phyloP scores from a whole-genome alignment of 2,888 invertebrate genomes.

The Orchesellides sinensis region DNA sequence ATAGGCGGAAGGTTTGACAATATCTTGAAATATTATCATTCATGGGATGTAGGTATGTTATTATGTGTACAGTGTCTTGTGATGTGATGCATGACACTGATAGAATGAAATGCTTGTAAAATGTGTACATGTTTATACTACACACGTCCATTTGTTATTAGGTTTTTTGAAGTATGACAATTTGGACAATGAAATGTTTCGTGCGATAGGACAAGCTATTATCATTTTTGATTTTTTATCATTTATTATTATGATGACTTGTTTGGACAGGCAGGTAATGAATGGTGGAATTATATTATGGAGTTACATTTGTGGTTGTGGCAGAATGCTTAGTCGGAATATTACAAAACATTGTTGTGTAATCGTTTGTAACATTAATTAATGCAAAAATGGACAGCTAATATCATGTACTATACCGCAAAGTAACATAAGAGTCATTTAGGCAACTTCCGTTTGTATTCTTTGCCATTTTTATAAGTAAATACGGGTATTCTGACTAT shows the following conservation, averaged over 20 bases:
- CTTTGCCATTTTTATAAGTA: too few species aligned
- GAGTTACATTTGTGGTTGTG: neutral
- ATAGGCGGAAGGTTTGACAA: neutral
- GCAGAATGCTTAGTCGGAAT: neutral
- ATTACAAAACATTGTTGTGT: neutral
- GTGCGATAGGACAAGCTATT: conserved; percentile 50
- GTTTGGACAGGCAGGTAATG: conserved; percentile 9
- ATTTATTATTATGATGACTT: conserved; percentile 10
- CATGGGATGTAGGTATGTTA: neutral
- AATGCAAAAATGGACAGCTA: too few species aligned
- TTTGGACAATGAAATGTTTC: conserved; percentile 47
- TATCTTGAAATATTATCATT: conserved; percentile 3
- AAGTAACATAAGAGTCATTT: too few species aligned
- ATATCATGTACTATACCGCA: too few species aligned
- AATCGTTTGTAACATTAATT: too few species aligned
- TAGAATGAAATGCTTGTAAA: neutral
- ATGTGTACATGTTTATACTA: conserved; percentile 12
- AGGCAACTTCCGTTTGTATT: too few species aligned
- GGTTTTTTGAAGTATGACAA: conserved; percentile 42
- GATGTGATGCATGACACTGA: neutral
- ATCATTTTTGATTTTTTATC: conserved; percentile 13
- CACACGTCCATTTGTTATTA: too few species aligned
- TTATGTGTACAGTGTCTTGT: neutral
- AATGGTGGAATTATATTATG: neutral
- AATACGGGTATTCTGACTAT: too few species aligned